Evolutionary conservation across 2,888 invertebrate species (phyloP).

Genomic region (Stenolophus ochropezus): DNA sequence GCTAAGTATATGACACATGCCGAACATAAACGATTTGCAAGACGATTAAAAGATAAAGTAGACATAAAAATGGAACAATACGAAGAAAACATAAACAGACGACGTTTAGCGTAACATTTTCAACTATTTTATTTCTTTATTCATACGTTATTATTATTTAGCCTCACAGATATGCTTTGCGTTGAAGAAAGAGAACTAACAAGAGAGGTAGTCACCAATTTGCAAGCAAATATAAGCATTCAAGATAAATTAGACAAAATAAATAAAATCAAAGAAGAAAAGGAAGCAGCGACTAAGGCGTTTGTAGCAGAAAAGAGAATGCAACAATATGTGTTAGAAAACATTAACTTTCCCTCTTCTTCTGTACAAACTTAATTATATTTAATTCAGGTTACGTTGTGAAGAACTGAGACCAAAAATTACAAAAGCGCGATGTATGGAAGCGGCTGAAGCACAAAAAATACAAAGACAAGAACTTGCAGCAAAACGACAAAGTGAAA

Average conservation of each 20-base stretch:
- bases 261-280: constrained; percentile 73
- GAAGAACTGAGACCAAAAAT: constrained; percentile 73
- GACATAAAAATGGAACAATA: constrained; percentile 67
- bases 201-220: constrained; percentile 75
- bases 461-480: constrained; percentile 79
- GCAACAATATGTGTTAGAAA: constrained; percentile 70
- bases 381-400: constrained; percentile 69
- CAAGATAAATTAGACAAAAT: constrained; percentile 74
- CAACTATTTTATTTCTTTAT: not conserved
- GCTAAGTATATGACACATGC: constrained; percentile 67
- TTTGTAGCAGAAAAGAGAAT: constrained; percentile 71
- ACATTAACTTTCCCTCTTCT: not conserved
- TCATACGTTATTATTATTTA: constrained; percentile 63
- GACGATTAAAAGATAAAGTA: constrained; percentile 67
- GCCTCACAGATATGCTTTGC: constrained; percentile 72
- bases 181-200: constrained; percentile 75
- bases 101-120: constrained; percentile 45
- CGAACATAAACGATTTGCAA: constrained; percentile 65
- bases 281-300: constrained; percentile 75
- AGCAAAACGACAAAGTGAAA: constrained; percentile 74
- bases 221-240: constrained; percentile 75
- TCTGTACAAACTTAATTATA: constrained; percentile 5
- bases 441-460: constrained; percentile 75
- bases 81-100: constrained; percentile 66
- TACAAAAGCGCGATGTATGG: constrained; percentile 73